Percentiles rank a stretch among this genome's conserved stretches.
Conservation (phyloP, 2,797 vertebrate species). For the Lagorchestes hirsutus region DNA sequence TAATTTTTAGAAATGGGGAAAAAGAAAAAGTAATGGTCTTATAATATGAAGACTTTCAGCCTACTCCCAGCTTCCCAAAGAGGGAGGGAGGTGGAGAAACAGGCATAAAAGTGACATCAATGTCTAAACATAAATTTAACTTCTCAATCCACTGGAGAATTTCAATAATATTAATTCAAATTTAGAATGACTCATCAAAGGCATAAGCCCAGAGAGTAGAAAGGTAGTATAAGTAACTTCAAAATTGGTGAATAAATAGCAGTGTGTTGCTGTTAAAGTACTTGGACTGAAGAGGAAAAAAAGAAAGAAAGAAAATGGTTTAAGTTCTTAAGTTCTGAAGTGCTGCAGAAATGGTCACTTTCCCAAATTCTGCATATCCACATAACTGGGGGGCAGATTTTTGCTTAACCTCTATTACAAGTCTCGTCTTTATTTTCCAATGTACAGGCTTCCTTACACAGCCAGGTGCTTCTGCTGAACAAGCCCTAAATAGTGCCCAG, state of each 20-base stretch:
- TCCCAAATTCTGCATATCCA: background rate
- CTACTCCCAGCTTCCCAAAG: background rate
- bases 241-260: background rate
- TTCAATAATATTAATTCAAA: background rate
- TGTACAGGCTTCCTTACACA: background rate
- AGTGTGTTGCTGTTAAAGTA: background rate
- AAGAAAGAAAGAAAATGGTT: background rate
- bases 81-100: background rate
- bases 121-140: background rate
- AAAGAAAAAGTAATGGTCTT: background rate
- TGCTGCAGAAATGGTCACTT: background rate
- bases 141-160: background rate
- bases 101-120: background rate
- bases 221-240: background rate
- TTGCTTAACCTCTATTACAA: background rate
- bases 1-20: background rate
- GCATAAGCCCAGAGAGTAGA: background rate
- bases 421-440: background rate
- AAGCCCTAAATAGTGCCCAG: background rate
- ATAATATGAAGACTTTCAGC: background rate
- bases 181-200: background rate
- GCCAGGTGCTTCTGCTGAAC: background rate
- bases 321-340: background rate
- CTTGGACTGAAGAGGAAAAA: background rate
- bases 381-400: background rate